phyloP scores from a whole-genome alignment of 2,797 vertebrate species.

The Hapalemur alaotrensis region DNA sequence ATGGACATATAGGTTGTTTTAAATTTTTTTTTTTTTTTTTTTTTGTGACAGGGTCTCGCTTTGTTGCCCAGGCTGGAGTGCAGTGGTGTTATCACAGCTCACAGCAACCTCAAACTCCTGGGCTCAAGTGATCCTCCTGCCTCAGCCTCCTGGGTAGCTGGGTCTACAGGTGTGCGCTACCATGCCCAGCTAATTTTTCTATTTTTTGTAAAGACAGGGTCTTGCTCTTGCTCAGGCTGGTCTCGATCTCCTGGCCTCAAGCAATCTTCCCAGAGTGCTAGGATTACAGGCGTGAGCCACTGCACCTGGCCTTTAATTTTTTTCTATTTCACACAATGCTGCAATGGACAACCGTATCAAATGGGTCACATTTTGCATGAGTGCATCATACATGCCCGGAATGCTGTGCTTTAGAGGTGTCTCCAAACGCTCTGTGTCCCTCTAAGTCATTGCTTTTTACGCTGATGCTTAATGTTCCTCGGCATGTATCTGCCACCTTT shows the following conservation, averaged over 20 bases:
- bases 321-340: not conserved
- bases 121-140: no score
- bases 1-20: not conserved
- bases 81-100: not conserved
- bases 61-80: not conserved
- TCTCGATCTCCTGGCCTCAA: no score
- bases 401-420: not conserved
- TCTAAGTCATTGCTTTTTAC: not conserved
- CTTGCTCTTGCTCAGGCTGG: no score
- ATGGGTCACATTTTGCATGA: not conserved
- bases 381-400: not conserved
- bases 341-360: rapidly evolving
- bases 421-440: not conserved
- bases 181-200: no score
- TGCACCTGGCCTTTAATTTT: not conserved
- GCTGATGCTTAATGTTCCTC: not conserved
- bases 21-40: not conserved
- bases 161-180: no score
- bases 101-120: not conserved
- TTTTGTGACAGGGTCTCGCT: not conserved
- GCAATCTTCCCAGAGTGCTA: no score
- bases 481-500: not conserved
- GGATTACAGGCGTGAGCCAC: no score
- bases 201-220: no score
- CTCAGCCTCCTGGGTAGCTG: no score